Conservation (phyloP, 2,797 vertebrate species). For the Pogoniulus pusillus region DNA sequence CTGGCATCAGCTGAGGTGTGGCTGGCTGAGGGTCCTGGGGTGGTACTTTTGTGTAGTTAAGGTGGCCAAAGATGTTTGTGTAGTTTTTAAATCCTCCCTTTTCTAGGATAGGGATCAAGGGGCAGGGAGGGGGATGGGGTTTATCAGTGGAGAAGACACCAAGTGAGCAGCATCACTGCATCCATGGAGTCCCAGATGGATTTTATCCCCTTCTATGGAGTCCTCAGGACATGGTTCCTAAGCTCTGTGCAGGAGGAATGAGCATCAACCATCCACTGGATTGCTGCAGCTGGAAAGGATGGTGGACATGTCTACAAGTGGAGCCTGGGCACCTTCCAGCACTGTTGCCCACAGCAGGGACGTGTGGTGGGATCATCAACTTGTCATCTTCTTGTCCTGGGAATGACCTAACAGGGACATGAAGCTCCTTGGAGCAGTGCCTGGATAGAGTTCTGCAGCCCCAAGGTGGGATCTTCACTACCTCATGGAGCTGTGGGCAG, state of each 20-base stretch:
- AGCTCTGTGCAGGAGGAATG: background rate
- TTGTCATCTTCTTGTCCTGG: fast-evolving
- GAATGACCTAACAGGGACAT: fast-evolving
- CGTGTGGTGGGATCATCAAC: fast-evolving
- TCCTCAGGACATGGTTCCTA: fast-evolving
- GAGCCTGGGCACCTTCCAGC: background rate
- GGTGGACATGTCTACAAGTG: fast-evolving
- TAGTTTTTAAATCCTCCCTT: too few relatives aligned
- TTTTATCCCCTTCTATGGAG: fast-evolving
- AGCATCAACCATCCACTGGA: fast-evolving
- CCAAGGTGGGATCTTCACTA: fast-evolving
- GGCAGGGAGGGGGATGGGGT: background rate
- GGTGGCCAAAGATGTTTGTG: background rate
- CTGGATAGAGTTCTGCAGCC: background rate
- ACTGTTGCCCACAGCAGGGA: fast-evolving
- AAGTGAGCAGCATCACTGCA: fast-evolving
- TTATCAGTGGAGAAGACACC: fast-evolving
- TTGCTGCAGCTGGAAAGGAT: background rate
- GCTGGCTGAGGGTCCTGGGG: background rate
- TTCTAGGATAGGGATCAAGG: fast-evolving
- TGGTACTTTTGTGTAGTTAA: background rate
- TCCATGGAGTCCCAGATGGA: fast-evolving
- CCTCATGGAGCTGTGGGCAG: background rate
- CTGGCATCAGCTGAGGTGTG: fast-evolving
- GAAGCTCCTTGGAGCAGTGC: background rate